Evolutionary conservation across 2,888 invertebrate genomes (phyloP).

Genomic region (Apamea sordens): DNA sequence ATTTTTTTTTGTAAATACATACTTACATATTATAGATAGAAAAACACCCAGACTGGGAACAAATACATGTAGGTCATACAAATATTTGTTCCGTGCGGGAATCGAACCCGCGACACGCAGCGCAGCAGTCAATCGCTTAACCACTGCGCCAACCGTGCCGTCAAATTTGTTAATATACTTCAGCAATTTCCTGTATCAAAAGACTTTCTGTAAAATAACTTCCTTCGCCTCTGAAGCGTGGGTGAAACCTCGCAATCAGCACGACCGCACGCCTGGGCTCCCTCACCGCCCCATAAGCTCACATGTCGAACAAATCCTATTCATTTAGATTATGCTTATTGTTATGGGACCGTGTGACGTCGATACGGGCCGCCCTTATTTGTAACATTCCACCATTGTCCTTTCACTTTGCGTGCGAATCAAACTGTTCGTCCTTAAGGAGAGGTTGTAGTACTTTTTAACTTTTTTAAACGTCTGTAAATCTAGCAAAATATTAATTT

Average conservation of each 20-base stretch:
- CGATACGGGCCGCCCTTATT: slow-evolving; percentile 71
- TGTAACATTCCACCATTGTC: slow-evolving; percentile 58
- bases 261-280: slow-evolving; percentile 63
- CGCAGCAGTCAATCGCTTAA: no score
- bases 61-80: no score
- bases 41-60: no score
- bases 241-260: slow-evolving; percentile 67
- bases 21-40: no score
- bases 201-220: slow-evolving; percentile 44
- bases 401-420: slow-evolving; percentile 48
- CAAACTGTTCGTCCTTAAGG: slow-evolving; percentile 60
- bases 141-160: no score
- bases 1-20: no score
- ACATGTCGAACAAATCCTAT: slow-evolving; percentile 78
- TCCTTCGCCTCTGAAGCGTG: slow-evolving; percentile 44
- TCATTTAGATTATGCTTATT: slow-evolving; percentile 82
- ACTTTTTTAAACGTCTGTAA: no score
- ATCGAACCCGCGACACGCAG: no score
- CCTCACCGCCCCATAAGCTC: slow-evolving; percentile 66
- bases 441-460: no score
- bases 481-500: no score
- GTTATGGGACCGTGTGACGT: slow-evolving; percentile 76
- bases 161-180: slow-evolving; percentile 51
- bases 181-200: slow-evolving; percentile 58
- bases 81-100: no score